Evolutionary conservation across 1,140 invertebrate species (phyloP).

Genomic region (Drosophila nasuta): DNA sequence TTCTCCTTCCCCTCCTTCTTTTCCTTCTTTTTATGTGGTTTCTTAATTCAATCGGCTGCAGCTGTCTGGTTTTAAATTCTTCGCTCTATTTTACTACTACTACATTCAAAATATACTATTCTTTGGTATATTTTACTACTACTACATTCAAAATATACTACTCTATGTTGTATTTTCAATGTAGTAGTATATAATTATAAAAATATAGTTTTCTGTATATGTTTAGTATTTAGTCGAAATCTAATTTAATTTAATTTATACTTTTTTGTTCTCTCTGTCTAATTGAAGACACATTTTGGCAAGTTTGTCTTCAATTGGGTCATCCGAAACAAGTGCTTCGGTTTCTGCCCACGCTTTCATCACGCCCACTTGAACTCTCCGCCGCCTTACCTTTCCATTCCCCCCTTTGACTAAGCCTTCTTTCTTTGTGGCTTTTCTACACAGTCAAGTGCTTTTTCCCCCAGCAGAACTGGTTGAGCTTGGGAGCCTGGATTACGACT

Average conservation of each 20-base stretch:
- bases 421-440: background rate
- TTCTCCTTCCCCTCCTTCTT: background rate
- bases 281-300: conserved; percentile 6
- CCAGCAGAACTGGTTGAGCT: conserved; percentile 21
- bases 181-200: too few relatives aligned
- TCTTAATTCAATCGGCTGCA: too few relatives aligned
- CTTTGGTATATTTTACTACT: too few relatives aligned
- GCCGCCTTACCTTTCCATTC: background rate
- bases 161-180: too few relatives aligned
- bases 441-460: background rate
- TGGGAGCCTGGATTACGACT: conserved; percentile 20
- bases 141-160: too few relatives aligned
- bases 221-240: too few relatives aligned
- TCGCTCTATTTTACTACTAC: too few relatives aligned
- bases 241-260: too few relatives aligned
- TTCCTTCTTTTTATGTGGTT: too few relatives aligned
- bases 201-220: too few relatives aligned
- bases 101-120: too few relatives aligned
- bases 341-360: conserved; percentile 26
- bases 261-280: background rate
- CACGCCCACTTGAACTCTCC: conserved; percentile 29
- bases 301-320: conserved; percentile 13
- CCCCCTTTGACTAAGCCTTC: background rate
- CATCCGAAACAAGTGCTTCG: background rate
- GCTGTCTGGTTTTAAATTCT: too few relatives aligned